These are phyloP conservation scores for Linepithema humile DNA, from an alignment of 1,140 invertebrate species.

Conservation along the genomic window DNA sequence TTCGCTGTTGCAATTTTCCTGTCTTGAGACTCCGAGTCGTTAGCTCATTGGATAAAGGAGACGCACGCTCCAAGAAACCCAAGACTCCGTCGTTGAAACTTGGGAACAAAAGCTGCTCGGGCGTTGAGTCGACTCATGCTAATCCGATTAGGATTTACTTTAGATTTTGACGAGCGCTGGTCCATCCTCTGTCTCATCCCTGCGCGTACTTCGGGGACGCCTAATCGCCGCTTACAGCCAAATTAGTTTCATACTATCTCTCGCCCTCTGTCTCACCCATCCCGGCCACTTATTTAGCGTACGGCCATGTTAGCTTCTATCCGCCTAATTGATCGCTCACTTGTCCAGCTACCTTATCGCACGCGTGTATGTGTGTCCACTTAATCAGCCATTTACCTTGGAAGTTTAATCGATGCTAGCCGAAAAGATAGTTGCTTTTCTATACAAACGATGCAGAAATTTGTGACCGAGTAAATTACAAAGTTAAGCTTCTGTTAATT, in stretches of 20 bases:
- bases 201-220: background rate
- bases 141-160: conserved; percentile 72
- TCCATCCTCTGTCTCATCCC: background rate
- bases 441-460: background rate
- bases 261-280: conserved; percentile 2
- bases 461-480: background rate
- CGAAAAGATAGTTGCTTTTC: background rate
- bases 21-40: conserved; percentile 19
- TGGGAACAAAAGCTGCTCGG: conserved; percentile 50
- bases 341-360: background rate
- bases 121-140: conserved; percentile 43
- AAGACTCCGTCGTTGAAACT: conserved; percentile 48
- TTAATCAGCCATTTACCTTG: background rate
- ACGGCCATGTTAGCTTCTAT: background rate
- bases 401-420: background rate
- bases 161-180: conserved; percentile 64
- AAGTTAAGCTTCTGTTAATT: background rate
- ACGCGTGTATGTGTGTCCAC: background rate
- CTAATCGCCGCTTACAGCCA: conserved; percentile 66
- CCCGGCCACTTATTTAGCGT: conserved; percentile 35
- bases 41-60: conserved; percentile 52
- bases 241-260: conserved; percentile 63
- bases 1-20: conserved; percentile 21
- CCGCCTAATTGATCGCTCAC: conserved; percentile 17
- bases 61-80: conserved; percentile 38